Evolutionary conservation across 2,797 vertebrate species (phyloP).

Genomic region (Darevskia nairensis): DNA sequence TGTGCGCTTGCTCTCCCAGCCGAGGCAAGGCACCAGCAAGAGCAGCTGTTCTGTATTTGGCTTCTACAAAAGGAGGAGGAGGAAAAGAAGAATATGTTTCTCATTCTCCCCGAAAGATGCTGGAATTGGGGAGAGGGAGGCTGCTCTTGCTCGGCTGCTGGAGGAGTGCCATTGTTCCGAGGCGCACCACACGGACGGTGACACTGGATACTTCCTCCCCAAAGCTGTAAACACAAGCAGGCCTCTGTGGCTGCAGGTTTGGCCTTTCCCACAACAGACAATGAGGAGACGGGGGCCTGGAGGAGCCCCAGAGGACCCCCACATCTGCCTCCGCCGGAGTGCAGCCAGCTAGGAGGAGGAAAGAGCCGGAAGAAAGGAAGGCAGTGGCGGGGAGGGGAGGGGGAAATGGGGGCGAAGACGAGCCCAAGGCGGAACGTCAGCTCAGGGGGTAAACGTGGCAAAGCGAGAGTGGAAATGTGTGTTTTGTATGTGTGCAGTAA

Average conservation of each 20-base stretch:
- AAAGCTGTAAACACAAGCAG: constrained; percentile 46
- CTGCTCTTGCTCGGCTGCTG: background rate
- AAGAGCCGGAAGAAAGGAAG: constrained; percentile 45
- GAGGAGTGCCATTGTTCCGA: background rate
- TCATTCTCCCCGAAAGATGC: background rate
- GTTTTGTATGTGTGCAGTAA: no score
- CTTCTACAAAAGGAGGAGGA: rapidly evolving
- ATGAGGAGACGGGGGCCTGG: background rate
- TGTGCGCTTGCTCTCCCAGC: background rate
- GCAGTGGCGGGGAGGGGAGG: no score
- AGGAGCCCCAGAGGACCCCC: constrained; percentile 49
- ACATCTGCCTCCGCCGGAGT: constrained; percentile 65
- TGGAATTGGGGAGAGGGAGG: rapidly evolving
- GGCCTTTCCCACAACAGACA: constrained; percentile 66
- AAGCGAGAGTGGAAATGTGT: no score
- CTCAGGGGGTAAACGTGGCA: no score
- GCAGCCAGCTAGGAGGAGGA: constrained; percentile 59
- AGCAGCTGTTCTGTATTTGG: constrained; percentile 70
- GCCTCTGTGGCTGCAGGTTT: constrained; percentile 25
- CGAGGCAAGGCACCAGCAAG: background rate
- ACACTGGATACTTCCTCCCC: constrained; percentile 11
- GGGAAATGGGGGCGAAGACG: background rate
- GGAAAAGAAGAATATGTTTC: background rate
- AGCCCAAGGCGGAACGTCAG: constrained; percentile 1
- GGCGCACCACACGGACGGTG: background rate